Evolutionary conservation across 1,140 invertebrate genomes (phyloP).

Genomic region (Zeugodacus cucurbitae): DNA sequence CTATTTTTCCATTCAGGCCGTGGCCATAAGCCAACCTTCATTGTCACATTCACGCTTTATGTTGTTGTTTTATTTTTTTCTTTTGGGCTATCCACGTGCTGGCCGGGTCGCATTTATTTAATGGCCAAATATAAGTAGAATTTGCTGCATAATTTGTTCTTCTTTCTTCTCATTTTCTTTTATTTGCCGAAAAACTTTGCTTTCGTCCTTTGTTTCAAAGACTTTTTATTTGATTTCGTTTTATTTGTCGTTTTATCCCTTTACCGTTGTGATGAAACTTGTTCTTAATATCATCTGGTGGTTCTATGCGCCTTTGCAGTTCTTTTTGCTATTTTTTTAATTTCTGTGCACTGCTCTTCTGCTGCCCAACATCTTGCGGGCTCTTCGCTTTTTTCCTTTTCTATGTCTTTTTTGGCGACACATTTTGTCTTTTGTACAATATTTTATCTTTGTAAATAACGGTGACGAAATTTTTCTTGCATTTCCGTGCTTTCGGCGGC

Average conservation of each 20-base stretch:
- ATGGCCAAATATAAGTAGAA: slow-evolving; percentile 23
- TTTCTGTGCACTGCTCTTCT: background rate
- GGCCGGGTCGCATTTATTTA: background rate
- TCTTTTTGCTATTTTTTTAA: background rate
- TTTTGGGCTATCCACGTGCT: background rate
- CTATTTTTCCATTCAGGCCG: background rate
- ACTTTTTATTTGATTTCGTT: background rate
- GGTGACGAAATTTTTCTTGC: background rate
- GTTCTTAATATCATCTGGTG: background rate
- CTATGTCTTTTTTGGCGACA: background rate
- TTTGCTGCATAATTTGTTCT: slow-evolving; percentile 25
- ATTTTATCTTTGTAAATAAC: background rate
- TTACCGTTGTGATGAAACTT: background rate
- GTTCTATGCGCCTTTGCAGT: background rate
- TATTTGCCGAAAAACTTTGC: background rate
- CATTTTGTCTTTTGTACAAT: background rate
- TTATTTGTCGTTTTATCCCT: background rate
- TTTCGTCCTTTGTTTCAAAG: slow-evolving; percentile 4
- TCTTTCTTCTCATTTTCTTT: background rate
- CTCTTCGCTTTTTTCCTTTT: background rate
- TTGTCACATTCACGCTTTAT: background rate
- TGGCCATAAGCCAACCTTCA: background rate
- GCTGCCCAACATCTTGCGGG: background rate
- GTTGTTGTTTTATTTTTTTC: background rate
- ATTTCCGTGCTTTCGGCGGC: background rate